Conservation (phyloP, 1,140 invertebrate genomes). For the Varroa destructor region DNA sequence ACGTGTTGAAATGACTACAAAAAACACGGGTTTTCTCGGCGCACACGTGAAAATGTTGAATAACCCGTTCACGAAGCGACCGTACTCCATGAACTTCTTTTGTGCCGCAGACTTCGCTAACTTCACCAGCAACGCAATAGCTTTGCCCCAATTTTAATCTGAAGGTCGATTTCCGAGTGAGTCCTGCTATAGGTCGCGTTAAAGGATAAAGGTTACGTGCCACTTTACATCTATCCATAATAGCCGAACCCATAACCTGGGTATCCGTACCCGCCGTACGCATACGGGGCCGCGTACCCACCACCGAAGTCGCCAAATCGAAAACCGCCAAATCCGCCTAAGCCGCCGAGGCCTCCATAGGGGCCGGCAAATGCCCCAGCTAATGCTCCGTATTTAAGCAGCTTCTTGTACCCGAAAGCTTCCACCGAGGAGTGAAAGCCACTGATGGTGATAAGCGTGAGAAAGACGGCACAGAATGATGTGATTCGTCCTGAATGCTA, state of each 20-base stretch:
- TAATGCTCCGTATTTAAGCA: conserved; percentile 10
- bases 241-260: conserved; percentile 1
- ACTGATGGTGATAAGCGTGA: not conserved
- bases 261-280: not conserved
- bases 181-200: too few species aligned
- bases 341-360: not conserved
- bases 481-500: too few species aligned
- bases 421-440: not conserved
- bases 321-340: not conserved
- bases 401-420: conserved; percentile 19
- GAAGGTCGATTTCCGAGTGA: too few species aligned
- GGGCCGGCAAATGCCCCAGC: not conserved
- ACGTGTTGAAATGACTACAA: too few species aligned
- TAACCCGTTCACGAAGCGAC: too few species aligned
- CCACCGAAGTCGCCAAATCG: not conserved
- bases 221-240: not conserved
- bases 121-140: too few species aligned
- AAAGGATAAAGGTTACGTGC: too few species aligned
- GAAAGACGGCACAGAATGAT: not conserved
- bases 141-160: too few species aligned
- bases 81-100: too few species aligned
- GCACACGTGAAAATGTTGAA: too few species aligned
- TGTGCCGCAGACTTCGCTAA: too few species aligned
- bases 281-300: not conserved
- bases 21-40: too few species aligned